Evolutionary conservation across 1,140 invertebrate species (phyloP).

Genomic region (Pseudomyrmex gracilis): DNA sequence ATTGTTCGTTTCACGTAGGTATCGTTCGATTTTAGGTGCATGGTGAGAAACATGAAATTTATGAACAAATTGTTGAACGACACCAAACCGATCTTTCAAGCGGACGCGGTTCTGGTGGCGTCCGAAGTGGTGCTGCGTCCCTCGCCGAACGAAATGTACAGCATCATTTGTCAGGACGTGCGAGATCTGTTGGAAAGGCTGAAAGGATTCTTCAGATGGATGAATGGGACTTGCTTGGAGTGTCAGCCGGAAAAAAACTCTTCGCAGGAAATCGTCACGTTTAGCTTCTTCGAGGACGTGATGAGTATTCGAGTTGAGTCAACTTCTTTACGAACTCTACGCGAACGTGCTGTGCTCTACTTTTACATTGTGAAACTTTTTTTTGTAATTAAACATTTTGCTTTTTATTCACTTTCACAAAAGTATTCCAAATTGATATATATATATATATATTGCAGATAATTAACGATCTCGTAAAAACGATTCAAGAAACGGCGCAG

Average conservation of each 20-base stretch:
- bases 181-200: conserved; percentile 89
- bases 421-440: neutral
- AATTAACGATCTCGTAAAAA: conserved; percentile 89
- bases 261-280: conserved; percentile 87
- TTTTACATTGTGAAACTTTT: too few relatives aligned
- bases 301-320: conserved; percentile 85
- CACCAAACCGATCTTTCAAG: conserved; percentile 90
- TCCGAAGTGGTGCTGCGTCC: conserved; percentile 92
- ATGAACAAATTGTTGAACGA: conserved; percentile 89
- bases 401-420: neutral
- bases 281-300: conserved; percentile 92
- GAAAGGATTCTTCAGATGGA: conserved; percentile 93
- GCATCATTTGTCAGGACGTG: conserved; percentile 88
- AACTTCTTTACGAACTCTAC: neutral
- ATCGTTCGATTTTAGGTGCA: conserved; percentile 83
- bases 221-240: conserved; percentile 92
- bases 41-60: conserved; percentile 89
- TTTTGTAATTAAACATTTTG: too few relatives aligned
- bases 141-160: conserved; percentile 90
- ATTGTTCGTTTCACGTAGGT: neutral
- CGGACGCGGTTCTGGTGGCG: conserved; percentile 90
- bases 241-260: conserved; percentile 88
- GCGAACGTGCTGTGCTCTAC: neutral
- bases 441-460: conserved; percentile 79
- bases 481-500: conserved; percentile 89